phyloP scores from a whole-genome alignment of 2,888 invertebrate genomes.

The Ramazzottius varieornatus region DNA sequence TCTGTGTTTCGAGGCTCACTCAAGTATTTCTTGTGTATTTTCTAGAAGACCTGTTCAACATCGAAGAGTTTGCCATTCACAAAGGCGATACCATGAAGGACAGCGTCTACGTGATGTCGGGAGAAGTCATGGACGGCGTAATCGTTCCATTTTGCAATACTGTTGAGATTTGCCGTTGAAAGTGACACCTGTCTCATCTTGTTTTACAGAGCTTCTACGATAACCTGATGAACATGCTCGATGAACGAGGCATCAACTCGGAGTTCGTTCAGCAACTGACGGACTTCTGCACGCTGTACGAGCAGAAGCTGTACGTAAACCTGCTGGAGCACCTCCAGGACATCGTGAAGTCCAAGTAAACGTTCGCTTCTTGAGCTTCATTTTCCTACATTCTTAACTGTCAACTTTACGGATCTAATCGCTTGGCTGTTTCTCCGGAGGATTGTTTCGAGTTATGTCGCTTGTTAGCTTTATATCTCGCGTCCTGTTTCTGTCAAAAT shows the following conservation, averaged over 20 bases:
- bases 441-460: no score
- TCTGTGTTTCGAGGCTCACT: background rate
- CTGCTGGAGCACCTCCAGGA: constrained; percentile 59
- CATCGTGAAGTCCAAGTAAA: constrained; percentile 32
- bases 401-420: no score
- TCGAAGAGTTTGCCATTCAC: constrained; percentile 70
- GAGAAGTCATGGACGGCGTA: constrained; percentile 81
- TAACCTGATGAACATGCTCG: constrained; percentile 68
- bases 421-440: no score
- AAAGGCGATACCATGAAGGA: constrained; percentile 64
- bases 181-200: background rate
- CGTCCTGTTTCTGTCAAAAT: no score
- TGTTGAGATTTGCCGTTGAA: background rate
- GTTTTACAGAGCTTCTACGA: constrained; percentile 66
- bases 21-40: constrained; percentile 11
- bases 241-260: constrained; percentile 78
- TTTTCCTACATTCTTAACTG: no score
- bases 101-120: constrained; percentile 56
- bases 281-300: constrained; percentile 65
- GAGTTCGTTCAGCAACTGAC: constrained; percentile 68
- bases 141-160: constrained; percentile 18
- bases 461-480: no score
- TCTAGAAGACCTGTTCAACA: constrained; percentile 62
- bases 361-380: no score
- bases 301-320: constrained; percentile 67